Base-by-base conservation (phyloP, 53 echinoderm and acorn worm genomes). In the Paracentrotus lividus region DNA sequence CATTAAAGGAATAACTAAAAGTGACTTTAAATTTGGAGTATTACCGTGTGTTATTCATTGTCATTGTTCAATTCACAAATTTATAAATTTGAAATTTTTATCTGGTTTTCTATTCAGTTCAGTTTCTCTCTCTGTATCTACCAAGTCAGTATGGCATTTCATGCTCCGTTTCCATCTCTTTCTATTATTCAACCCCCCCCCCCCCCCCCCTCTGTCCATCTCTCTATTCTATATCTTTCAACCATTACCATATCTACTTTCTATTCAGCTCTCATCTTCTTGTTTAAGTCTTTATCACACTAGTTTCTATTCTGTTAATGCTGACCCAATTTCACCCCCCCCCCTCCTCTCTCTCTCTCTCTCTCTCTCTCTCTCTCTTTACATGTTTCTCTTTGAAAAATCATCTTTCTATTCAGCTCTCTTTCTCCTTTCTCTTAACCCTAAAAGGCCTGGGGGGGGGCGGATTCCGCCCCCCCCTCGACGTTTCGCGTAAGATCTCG, bases 1-100 rank as follows among this genome's bases (percentile, higher is more conserved):
- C 65, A 89, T 61, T 89, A 89, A 89, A 89, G 89, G 89, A 89
- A 44, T 42, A 61, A 59, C 89, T 57, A 61, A 89, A 89, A 64
- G 89, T 89, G 89, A 89, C 89, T 60, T 89, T 38, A 18, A 38
- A 72, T 38, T 20, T 40, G 1, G 4, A 0, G 72, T 72, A 2
- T 29, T 85, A 3, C 31, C 14, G 26, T 18, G 47, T 21, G 13
- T 77, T 44, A 3, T 6, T 77, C 43, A 23, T 42, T 77, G 42
- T 42, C 13, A 42, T 64, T 64, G 64, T 64, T 6, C 13, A 31
- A 59, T 23, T 58, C 13, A n/a, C 13, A 54, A 15, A 58, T 4
- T 18, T 27, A 14, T 61, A 0, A 15, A 61, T 6, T 0, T 61
- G 61, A 61, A 26, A 61, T 29, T 0, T 29, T 15, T 64, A 64